A percentile compares a stretch with the other conserved stretches of the same genome.
These are phyloP conservation scores for Mallotus villosus DNA, from an alignment of 2,797 vertebrate species.

Conservation along the genomic window DNA sequence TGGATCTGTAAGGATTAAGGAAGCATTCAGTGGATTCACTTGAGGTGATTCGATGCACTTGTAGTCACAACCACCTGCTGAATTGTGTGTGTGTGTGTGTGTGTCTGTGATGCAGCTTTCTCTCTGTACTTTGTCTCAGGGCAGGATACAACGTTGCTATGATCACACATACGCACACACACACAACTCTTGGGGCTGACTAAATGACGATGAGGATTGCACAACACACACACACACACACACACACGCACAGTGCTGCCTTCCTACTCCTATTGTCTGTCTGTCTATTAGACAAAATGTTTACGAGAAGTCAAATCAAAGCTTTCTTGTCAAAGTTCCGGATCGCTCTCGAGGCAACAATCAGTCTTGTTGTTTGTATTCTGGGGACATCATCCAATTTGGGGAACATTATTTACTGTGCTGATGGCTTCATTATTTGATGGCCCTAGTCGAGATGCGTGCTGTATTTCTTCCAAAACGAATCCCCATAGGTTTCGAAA, in stretches of 20 bases:
- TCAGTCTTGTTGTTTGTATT: not conserved
- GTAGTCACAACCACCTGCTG: not conserved
- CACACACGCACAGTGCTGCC: not conserved
- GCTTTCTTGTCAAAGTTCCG: not conserved
- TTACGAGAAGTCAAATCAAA: not conserved
- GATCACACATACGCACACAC: slow-evolving; percentile 1
- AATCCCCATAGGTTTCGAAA: no score
- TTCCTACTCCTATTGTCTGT: not conserved
- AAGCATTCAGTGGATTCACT: no score
- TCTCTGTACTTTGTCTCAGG: no score
- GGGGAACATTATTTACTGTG: no score
- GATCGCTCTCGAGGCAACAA: not conserved
- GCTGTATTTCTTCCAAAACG: no score
- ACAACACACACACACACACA: not conserved
- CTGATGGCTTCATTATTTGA: no score
- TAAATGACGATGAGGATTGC: not conserved
- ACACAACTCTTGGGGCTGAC: not conserved
- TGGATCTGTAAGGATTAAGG: no score
- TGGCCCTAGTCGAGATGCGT: no score
- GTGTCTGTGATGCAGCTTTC: no score
- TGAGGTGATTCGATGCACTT: no score
- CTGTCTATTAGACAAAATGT: not conserved
- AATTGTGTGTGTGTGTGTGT: not conserved
- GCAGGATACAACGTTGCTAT: not conserved
- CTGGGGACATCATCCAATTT: not conserved